Evolutionary conservation across 2,113 vertebrate genomes (phyloP).

Genomic region (Channa argus): DNA sequence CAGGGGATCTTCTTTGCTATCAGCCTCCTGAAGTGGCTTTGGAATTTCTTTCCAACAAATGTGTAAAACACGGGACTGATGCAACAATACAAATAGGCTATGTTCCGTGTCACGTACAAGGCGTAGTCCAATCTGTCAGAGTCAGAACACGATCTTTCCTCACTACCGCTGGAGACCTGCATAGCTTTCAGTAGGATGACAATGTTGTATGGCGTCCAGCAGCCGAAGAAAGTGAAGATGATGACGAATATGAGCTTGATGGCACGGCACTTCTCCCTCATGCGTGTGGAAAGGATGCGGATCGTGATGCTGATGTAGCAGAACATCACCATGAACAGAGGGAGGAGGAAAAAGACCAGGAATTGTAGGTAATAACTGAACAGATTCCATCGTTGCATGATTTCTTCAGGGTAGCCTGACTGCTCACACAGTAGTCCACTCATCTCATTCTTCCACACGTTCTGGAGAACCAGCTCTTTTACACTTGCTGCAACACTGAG

Average conservation of each 20-base stretch:
- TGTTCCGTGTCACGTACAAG: slow-evolving; percentile 76
- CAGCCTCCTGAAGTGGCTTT: slow-evolving; percentile 79
- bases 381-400: slow-evolving; percentile 69
- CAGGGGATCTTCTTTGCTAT: slow-evolving; percentile 72
- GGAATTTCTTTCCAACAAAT: slow-evolving; percentile 85
- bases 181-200: slow-evolving; percentile 77
- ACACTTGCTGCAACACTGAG: slow-evolving; percentile 78
- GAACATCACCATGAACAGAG: slow-evolving; percentile 78
- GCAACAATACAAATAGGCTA: slow-evolving; percentile 84
- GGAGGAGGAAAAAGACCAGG: slow-evolving; percentile 82
- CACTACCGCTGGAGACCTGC: slow-evolving; percentile 1
- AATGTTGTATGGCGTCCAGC: slow-evolving; percentile 85
- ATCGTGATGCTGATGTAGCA: slow-evolving; percentile 82
- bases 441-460: rapidly evolving
- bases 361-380: slow-evolving; percentile 82
- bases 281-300: slow-evolving; percentile 77
- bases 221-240: slow-evolving; percentile 80
- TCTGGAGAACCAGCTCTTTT: slow-evolving; percentile 78
- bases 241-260: slow-evolving; percentile 84
- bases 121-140: slow-evolving; percentile 65
- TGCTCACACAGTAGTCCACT: slow-evolving; percentile 67
- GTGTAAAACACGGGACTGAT: slow-evolving; percentile 85
- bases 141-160: not conserved
- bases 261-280: slow-evolving; percentile 78
- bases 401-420: not conserved